Evolutionary conservation across 2,888 invertebrate species (phyloP), one percentile per base, ranked within the genome.

Genomic region (Lepidocyrtinus sp.): DNA sequence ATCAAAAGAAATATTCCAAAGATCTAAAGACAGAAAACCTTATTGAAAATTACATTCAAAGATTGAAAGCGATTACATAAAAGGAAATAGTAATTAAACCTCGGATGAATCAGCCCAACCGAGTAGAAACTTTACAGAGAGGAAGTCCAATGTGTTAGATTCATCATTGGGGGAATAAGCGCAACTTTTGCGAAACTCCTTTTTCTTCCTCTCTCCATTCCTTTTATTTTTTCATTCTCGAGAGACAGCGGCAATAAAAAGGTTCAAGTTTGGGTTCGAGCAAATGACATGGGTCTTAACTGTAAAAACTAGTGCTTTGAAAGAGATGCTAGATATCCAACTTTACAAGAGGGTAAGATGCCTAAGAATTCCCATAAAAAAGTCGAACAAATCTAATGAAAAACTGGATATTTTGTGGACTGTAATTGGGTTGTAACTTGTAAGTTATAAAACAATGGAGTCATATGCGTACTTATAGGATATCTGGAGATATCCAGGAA

Each of bases 361-460:
- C 24, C 45, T 70, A 70, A 73, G 65, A 70, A 76, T 70, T 70
- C 76, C 76, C 76, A 76, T 70, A 76, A 76, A 75, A 76, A 76
- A 69, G 21, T 76, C 36, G 22, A 76, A 76, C 64, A 76, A 76
- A 76, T 70, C 64, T 70, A 76, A 70, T 70, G 64, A 70, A 76
- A 76, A 76, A 55, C 36, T 64, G 64, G 64, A 17, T 65, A 64
- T 46, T 68, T 68, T 68, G 17, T 68, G 2, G 15, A 59, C 45
- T 5, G 25, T n/a, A n/a, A n/a, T n/a, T n/a, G n/a, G n/a, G n/a
- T n/a, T n/a, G n/a, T n/a, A n/a, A n/a, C n/a, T n/a, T n/a, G n/a
- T n/a, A n/a, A n/a, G n/a, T n/a, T n/a, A n/a, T n/a, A n/a, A n/a
- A n/a, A n/a, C n/a, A n/a, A n/a, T n/a, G n/a, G n/a, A n/a, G n/a